Percentiles rank a stretch among this genome's conserved stretches.
phyloP scores from a whole-genome alignment of 2,888 invertebrate genomes.

The Tholera decimalis region DNA sequence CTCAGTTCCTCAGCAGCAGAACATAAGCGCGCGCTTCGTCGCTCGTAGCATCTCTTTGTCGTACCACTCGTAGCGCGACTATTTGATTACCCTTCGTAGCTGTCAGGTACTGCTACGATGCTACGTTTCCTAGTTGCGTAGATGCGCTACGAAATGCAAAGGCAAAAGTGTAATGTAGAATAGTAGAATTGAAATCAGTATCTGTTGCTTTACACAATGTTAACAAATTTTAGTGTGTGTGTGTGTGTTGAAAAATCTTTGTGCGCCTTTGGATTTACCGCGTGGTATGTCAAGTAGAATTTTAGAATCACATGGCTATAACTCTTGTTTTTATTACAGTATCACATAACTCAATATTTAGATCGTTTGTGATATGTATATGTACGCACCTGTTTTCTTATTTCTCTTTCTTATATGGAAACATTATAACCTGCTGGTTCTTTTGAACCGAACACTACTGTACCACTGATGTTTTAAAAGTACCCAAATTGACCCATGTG shows the following conservation, averaged over 20 bases:
- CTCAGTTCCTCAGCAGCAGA: conserved; percentile 10
- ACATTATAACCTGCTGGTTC: too few species aligned
- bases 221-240: background rate
- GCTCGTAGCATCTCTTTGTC: conserved; percentile 25
- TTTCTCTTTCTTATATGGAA: too few species aligned
- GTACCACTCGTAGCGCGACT: conserved; percentile 22
- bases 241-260: background rate
- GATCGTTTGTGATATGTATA: too few species aligned
- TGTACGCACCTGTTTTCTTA: too few species aligned
- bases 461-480: too few species aligned
- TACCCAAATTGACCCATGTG: too few species aligned
- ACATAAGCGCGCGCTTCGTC: conserved; percentile 9
- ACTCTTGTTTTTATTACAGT: too few species aligned
- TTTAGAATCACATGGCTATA: background rate
- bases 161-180: conserved; percentile 15
- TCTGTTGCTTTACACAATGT: background rate
- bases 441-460: too few species aligned
- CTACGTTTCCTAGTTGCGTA: conserved; percentile 5
- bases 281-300: background rate
- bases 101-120: conserved; percentile 14
- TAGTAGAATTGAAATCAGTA: conserved; percentile 15
- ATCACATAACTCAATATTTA: too few species aligned
- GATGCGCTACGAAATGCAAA: conserved; percentile 12
- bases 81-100: conserved; percentile 11
- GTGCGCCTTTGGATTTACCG: background rate